Percentiles rank a stretch among this genome's conserved stretches.
Conservation (phyloP, 2,113 vertebrate genomes). For the Aphelocoma coerulescens region DNA sequence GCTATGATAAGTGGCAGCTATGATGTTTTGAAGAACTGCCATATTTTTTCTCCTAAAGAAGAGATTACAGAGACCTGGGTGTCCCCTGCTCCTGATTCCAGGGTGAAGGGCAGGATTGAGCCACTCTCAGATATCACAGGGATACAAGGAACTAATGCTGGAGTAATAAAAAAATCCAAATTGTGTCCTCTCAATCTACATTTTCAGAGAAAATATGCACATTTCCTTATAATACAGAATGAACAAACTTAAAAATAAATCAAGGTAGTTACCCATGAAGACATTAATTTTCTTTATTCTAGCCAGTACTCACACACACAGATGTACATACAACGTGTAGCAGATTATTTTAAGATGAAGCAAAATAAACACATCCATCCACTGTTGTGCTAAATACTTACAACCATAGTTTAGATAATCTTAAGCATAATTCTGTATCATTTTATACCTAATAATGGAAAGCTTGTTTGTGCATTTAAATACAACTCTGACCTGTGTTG, state of each 20-base stretch:
- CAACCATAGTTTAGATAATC: background rate
- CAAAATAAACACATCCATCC: background rate
- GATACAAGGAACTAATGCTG: background rate
- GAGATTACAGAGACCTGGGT: background rate
- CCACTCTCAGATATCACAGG: background rate
- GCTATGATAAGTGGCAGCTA: background rate
- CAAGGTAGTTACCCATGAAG: background rate
- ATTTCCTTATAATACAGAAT: background rate
- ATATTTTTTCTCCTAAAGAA: background rate
- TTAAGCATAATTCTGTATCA: background rate
- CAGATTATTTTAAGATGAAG: background rate
- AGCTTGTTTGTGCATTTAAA: background rate
- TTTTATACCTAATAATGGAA: background rate
- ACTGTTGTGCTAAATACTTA: background rate
- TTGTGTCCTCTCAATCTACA: background rate
- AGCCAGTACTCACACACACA: background rate
- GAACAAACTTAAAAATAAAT: background rate
- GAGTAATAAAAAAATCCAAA: background rate
- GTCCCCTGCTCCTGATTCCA: background rate
- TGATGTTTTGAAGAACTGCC: background rate
- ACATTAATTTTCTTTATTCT: background rate
- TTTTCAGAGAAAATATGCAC: background rate
- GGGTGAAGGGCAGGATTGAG: background rate
- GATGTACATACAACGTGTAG: accelerated
- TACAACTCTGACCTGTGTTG: background rate